Evolutionary conservation across 2,888 invertebrate genomes (phyloP), one percentile per base, ranked within the genome.

Genomic region (Brachyptera risi): DNA sequence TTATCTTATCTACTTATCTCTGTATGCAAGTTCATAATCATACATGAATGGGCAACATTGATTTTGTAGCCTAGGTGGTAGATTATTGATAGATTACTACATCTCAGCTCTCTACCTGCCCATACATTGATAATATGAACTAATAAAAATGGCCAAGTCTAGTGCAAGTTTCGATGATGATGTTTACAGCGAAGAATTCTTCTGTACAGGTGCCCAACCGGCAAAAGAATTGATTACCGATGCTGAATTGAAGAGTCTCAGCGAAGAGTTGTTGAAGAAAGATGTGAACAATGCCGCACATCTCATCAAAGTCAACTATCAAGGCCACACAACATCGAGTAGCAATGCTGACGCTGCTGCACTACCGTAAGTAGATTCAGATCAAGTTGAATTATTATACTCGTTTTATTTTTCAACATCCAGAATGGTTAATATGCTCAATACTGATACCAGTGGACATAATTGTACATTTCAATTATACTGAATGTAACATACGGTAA

Each of bases 271-370:
- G 19, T 79, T 87, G 61, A 80, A 79, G 60, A 86, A 87, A 71
- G 92, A 92, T 71, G 75, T 74, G 0, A 90, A 89, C 72, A 90
- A 89, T 72, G 87, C 87, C 40, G 82, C 86, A 4, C 83, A 76
- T 70, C 81, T 82, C 66, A 78, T 90, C n/a, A 83, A 80, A 0
- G 70, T 91, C 1, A 88, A 90, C 73, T 79, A 84, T 63, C 92
- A 92, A 76, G 86, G 85, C 65, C 83, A 83, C 72, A 90, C 90
- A 0, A 81, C 84, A 1, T 86, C 88, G 7, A 80, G 81, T 54
- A 86, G 85, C 15, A 76, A 76, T 58, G 80, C 77, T 13, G 92
- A 92, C 72, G 84, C 86, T 73, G 90, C 92, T 5, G 83, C 90
- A 24, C 74, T 79, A 67, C 86, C 88, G 91, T 92, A 80, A 84